Base-by-base conservation (phyloP, 1,140 invertebrate species). In the Medauroidea extradentata region DNA sequence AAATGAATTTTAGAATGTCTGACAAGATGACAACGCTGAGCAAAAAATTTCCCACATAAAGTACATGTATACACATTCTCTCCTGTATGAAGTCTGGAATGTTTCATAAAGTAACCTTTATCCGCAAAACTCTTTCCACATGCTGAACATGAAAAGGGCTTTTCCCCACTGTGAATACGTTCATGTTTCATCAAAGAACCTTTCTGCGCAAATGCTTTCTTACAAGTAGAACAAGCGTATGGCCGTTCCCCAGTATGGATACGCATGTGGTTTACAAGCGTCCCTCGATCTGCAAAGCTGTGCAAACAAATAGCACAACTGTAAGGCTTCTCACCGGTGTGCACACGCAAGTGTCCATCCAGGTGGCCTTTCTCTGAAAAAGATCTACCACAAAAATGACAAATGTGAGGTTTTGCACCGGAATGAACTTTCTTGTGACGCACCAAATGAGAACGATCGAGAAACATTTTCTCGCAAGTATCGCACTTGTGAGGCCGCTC, bases 401-500 rank as follows among this genome's bases (percentile, higher is more conserved):
- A 61, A 16, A 24, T 24, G 25, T 50, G 38, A 14, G 46, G 60
- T n/a, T 38, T 38, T 18, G 24, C 50, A 7, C 41, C 49, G 7
- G 14, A 25, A 23, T 53, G 51, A 11, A 38, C 24, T 34, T 43
- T 29, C 23, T 39, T 51, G 25, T 58, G 57, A 4, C 29, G 34
- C 14, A 53, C 29, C 4, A 52, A 38, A n/a, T 58, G 48, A 0
- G 21, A 41, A 16, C 29, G 49, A 41, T 48, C 41, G 0, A 41
- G 19, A 27, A 58, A 58, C 7, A 29, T 16, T 16, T 53, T 51
- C 2, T 43, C 50, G 38, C 57, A 59, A 3, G 39, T n/a, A n/a
- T 53, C 51, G 80, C 97, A 99, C 75, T 95, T 94, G 73, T 99
- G 94, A 2, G 97, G 97, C 76, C 99, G 99, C 80, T 99, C 96